Conservation (phyloP, 2,113 vertebrate genomes). For the Alectura lathami region DNA sequence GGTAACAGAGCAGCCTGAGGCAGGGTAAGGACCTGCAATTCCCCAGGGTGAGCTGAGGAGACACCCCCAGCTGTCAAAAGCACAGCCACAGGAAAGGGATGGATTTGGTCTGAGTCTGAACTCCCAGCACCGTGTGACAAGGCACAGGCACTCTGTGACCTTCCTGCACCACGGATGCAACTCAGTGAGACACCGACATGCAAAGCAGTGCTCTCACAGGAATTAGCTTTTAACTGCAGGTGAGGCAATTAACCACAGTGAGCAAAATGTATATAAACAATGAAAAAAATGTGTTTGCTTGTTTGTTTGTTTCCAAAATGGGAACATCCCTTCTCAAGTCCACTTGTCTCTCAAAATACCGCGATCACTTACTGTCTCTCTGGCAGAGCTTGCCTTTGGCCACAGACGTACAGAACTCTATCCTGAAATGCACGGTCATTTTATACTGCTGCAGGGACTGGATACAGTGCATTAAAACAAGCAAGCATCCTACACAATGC, state of each 20-base stretch:
- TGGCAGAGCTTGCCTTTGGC: background rate
- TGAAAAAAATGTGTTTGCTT: background rate
- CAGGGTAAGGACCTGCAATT: background rate
- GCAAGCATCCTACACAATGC: rapidly evolving
- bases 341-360: background rate
- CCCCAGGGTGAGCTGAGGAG: background rate
- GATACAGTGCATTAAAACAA: background rate
- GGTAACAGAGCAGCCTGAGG: rapidly evolving
- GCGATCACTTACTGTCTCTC: background rate
- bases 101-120: background rate
- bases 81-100: background rate
- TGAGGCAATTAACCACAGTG: background rate
- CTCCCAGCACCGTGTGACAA: background rate
- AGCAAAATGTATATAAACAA: background rate
- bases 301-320: background rate
- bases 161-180: background rate
- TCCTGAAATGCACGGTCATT: background rate
- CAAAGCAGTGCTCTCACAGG: background rate
- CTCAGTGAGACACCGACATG: rapidly evolving
- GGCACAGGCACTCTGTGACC: rapidly evolving
- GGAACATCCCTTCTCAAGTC: background rate
- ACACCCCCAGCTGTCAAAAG: background rate
- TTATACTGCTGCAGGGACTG: background rate
- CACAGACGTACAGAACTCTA: background rate
- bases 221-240: background rate